A percentile compares a stretch with the other conserved stretches of the same genome.
These are phyloP conservation scores for Delia radicum DNA, from an alignment of 1,140 invertebrate species.

Conservation along the genomic window DNA sequence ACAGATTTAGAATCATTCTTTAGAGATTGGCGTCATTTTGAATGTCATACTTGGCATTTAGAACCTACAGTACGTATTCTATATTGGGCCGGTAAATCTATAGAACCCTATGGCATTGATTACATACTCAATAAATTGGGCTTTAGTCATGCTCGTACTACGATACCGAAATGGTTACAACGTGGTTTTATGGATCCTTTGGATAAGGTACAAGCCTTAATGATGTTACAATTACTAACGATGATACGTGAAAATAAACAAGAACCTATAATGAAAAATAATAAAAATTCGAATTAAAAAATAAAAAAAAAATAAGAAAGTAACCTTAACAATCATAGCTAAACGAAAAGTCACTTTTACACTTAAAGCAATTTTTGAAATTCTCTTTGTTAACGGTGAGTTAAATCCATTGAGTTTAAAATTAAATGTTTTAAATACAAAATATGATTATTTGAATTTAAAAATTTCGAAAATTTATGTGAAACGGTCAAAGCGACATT, in stretches of 20 bases:
- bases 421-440: too few relatives aligned
- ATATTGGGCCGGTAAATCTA: conserved; percentile 94
- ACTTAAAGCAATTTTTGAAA: too few relatives aligned
- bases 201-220: conserved; percentile 78
- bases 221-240: conserved; percentile 68
- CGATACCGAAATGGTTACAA: conserved; percentile 99
- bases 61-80: conserved; percentile 93
- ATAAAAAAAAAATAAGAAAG: background rate
- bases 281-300: conserved; percentile 17
- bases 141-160: conserved; percentile 93
- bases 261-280: conserved; percentile 26
- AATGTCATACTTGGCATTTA: conserved; percentile 95
- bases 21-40: conserved; percentile 82
- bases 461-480: too few relatives aligned
- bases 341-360: too few relatives aligned
- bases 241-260: conserved; percentile 56
- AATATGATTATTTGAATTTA: too few relatives aligned
- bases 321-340: too few relatives aligned
- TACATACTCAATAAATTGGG: conserved; percentile 96
- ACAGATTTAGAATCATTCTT: conserved; percentile 52
- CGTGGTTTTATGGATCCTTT: conserved; percentile 95
- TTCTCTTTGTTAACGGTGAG: too few relatives aligned
- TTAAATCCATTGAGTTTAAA: too few relatives aligned
- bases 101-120: conserved; percentile 96
- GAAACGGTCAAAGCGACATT: too few relatives aligned